Evolutionary conservation across 2,888 invertebrate genomes (phyloP).

Genomic region (Apotomis capreana): DNA sequence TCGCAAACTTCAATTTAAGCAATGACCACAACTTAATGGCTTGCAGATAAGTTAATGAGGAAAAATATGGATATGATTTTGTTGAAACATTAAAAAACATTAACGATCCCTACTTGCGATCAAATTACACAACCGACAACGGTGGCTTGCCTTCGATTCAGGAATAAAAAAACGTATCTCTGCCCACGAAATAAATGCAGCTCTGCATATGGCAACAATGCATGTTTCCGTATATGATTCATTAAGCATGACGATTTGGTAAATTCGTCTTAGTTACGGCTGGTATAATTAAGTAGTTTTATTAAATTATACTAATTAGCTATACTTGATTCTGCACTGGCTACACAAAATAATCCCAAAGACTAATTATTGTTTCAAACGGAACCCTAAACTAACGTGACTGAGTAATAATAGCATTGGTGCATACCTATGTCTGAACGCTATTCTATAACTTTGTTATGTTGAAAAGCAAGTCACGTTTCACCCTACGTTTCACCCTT

Average conservation of each 20-base stretch:
- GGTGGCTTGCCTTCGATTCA: constrained; percentile 16
- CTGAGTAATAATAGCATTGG: no score
- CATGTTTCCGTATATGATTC: constrained; percentile 23
- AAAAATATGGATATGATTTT: constrained; percentile 25
- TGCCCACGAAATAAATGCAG: constrained; percentile 13
- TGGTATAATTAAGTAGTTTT: no score
- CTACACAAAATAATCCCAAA: no score
- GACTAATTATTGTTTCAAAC: no score
- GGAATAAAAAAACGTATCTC: constrained; percentile 18
- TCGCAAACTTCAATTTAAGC: constrained; percentile 40
- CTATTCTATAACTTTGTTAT: no score
- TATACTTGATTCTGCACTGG: no score
- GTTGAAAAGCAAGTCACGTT: no score
- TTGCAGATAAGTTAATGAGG: constrained; percentile 36
- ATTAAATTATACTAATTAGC: no score
- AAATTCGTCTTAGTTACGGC: not conserved
- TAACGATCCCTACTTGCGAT: constrained; percentile 18
- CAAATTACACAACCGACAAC: not conserved
- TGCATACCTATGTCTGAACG: no score
- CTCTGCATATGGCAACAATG: constrained; percentile 6
- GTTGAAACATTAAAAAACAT: constrained; percentile 21
- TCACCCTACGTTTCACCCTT: no score
- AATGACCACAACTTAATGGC: constrained; percentile 32
- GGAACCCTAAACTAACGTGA: no score
- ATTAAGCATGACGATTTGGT: not conserved